Evolutionary conservation across 2,797 vertebrate species (phyloP).

Genomic region (Sarcophilus harrisii): DNA sequence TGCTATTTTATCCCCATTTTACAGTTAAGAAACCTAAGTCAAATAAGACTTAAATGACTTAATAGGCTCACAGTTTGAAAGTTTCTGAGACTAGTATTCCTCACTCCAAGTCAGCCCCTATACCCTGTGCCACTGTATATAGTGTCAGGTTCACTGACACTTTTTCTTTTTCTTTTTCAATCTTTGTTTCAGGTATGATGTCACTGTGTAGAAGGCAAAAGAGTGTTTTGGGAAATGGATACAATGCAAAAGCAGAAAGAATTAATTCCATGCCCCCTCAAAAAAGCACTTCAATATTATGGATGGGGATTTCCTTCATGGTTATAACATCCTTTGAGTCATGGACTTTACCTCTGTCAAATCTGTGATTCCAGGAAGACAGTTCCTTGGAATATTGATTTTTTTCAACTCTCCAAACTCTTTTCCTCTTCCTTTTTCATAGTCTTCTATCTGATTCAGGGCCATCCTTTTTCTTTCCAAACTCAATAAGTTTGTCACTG

Average conservation of each 20-base stretch:
- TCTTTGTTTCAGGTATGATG: neutral
- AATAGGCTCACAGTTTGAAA: neutral
- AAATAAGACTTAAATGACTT: neutral
- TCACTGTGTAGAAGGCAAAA: neutral
- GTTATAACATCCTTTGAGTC: neutral
- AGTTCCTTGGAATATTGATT: neutral
- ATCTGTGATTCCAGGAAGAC: neutral
- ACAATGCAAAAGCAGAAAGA: neutral
- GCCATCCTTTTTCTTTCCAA: neutral
- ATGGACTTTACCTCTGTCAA: neutral
- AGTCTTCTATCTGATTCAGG: neutral
- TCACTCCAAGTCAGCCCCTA: neutral
- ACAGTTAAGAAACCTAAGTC: neutral
- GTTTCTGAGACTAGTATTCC: neutral
- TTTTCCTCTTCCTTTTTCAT: neutral
- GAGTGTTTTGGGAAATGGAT: neutral
- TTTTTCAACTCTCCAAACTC: neutral
- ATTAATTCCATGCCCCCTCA: neutral
- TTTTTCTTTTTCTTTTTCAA: neutral
- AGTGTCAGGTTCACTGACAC: neutral
- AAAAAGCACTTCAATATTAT: neutral
- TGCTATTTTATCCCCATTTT: neutral
- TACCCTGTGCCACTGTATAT: neutral
- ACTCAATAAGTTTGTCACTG: neutral
- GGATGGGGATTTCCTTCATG: neutral